Evolutionary conservation across 2,888 invertebrate genomes (phyloP), one percentile per base, ranked within the genome.

Genomic region (Cryptus armator): DNA sequence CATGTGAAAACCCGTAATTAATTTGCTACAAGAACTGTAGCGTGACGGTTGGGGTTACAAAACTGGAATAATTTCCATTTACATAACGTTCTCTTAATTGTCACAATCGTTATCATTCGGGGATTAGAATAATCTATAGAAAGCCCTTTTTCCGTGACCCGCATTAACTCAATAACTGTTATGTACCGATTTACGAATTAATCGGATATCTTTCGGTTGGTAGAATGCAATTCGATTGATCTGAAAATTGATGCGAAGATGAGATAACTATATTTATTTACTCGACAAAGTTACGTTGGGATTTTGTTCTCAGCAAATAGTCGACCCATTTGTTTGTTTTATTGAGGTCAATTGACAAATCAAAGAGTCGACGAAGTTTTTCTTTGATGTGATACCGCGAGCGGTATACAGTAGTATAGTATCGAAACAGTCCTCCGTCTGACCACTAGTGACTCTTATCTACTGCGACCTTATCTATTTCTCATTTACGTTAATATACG

Each of bases 261-360:
- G n/a, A 48, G 3, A 48, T 48, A 48, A n/a, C n/a, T 48, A 48
- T 14, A 48, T 48, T 48, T 48, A 48, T 48, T 48, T 12, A 48
- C 12, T 48, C 48, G n/a, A n/a, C 16, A 9, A 16, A 9, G 9
- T 16, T 2, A 12, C 56, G 19, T 10, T 46, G 24, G 43, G 44
- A n/a, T 29, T n/a, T 32, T n/a, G 43, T 44, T 74, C 62, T 29
- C 59, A 46, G 29, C 32, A 5, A 62, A 74, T 62, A 46, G 46
- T 74, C 43, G n/a, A 62, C 29, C 29, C 9, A 59, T 56, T 9
- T 56, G 72, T 51, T n/a, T 10, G 32, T 48, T 37, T 74, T 29
- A 74, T 62, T 12, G 62, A 46, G 62, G 29, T 62, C 62, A 74
- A 74, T 74, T 74, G 74, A 44, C 74, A 48, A 62, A 29, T 74